phyloP scores from a whole-genome alignment of 92 coral and sea anemone species.

The Actinernus sp. region DNA sequence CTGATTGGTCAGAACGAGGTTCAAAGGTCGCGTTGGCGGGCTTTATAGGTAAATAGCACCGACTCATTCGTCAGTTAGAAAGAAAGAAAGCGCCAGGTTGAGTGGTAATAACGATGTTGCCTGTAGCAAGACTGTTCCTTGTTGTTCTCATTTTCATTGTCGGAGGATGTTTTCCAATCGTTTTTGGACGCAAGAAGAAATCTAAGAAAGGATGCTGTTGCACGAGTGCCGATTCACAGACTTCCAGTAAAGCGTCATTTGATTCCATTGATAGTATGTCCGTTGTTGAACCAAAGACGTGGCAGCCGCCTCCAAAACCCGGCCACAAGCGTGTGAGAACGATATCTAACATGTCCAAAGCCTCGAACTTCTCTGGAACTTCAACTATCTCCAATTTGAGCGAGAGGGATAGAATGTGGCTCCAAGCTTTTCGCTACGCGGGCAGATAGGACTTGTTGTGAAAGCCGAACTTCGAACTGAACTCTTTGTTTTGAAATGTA shows the following conservation, averaged over 20 bases:
- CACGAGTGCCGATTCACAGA: conserved; percentile 40
- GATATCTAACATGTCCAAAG: conserved; percentile 84
- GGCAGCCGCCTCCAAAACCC: conserved; percentile 85
- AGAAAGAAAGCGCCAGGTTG: too few relatives aligned
- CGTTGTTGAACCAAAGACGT: conserved; percentile 77
- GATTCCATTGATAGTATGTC: conserved; percentile 85
- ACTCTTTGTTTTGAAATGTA: conserved; percentile 9
- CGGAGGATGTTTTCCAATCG: too few relatives aligned
- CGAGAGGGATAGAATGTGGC: conserved; percentile 81
- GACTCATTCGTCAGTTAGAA: too few relatives aligned
- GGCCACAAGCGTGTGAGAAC: conserved; percentile 82
- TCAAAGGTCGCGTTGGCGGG: too few relatives aligned
- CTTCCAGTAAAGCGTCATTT: conserved; percentile 45
- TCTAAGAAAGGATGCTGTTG: conserved; percentile 33
- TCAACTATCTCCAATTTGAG: conserved; percentile 80
- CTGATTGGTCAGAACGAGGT: too few relatives aligned
- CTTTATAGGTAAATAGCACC: too few relatives aligned
- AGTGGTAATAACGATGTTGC: too few relatives aligned
- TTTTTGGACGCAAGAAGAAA: conserved; percentile 65
- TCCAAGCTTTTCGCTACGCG: conserved; percentile 80
- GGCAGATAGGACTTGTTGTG: conserved; percentile 56
- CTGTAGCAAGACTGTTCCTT: too few relatives aligned
- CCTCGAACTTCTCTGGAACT: conserved; percentile 85
- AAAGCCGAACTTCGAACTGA: conserved; percentile 1
- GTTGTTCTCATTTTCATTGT: too few relatives aligned